Conservation (phyloP, 2,797 vertebrate genomes). For the Pogonophryne albipinna region DNA sequence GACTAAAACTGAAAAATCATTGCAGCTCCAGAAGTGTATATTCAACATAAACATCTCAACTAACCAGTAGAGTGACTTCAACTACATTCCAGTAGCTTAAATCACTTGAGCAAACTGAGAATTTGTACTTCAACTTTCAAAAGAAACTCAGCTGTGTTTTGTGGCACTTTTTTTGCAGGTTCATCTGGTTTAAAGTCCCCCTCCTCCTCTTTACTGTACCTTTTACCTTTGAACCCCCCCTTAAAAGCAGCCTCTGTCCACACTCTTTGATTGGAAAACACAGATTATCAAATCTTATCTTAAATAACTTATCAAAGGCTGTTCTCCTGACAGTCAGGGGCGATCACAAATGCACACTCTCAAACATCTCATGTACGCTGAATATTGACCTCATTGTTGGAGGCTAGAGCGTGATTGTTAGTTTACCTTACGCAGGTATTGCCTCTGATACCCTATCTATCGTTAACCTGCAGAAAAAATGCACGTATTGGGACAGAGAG, state of each 20-base stretch:
- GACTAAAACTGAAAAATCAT: no score
- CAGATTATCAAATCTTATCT: slow-evolving; percentile 2
- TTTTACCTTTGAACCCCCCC: slow-evolving; percentile 2
- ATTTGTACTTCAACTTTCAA: no score
- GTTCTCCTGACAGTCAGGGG: slow-evolving; percentile 26
- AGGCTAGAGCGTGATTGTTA: not conserved
- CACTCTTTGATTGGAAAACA: not conserved
- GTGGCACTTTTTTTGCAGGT: no score
- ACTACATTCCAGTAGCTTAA: not conserved
- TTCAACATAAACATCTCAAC: no score
- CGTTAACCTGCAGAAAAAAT: not conserved
- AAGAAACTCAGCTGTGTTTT: not conserved
- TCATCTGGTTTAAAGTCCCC: not conserved
- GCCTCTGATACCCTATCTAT: not conserved
- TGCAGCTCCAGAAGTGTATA: no score
- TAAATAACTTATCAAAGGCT: slow-evolving; percentile 25
- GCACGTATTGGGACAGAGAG: not conserved
- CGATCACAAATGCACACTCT: not conserved
- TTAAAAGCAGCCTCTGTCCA: not conserved
- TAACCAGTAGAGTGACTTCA: not conserved
- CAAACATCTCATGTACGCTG: not conserved
- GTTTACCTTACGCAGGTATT: slow-evolving; percentile 13
- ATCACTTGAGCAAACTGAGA: not conserved
- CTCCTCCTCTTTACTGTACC: not conserved
- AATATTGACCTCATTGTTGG: not conserved